Base-by-base conservation (phyloP, 2,797 vertebrate species). In the Chloroceryle amazona region DNA sequence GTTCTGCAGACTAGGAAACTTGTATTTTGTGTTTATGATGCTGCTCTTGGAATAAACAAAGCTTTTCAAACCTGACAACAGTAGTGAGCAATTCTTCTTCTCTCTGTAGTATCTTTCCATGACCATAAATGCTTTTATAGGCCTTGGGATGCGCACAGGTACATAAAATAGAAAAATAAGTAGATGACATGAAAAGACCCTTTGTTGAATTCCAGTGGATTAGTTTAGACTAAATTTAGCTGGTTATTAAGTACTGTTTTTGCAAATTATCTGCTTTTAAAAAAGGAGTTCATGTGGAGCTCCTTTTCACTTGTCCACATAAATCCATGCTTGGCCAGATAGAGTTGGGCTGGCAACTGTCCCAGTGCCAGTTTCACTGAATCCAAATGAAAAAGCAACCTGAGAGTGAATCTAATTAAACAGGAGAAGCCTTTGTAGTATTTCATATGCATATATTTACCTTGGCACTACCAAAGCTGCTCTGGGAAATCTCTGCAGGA, bases 321-420 rank as follows among this genome's bases (percentile, higher is more conserved):
- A 71, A 76, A 76, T 2, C 11, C 5, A 12, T 31, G 6, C 44
- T 65, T 57, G 57, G 54, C 67, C 61, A 85, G 60, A 35, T 54
- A 72, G 62, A 66, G 29, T 28, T 83, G 42, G 14, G 31, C 20
- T 93, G 90, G 70, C 70, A 20, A 42, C 21, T 55, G 4, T 85
- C 80, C 84, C 61, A 62, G 7, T 78, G 91, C 65, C 33, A 52
- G 67, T 89, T 81, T 82, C 55, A 72, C 20, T 81, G 62, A 85
- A 42, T 47, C 41, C 31, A 67, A 39, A 47, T 42, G 26, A 61
- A 87, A 88, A 66, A 89, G n/a, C 42, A 88, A 78, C 62, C 57
- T 80, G 51, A 39, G 73, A 84, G 28, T 52, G 62, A 93, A 89
- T 86, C 73, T 86, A 85, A 21, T 90, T 88, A 87, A 65, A 68